phyloP scores from a whole-genome alignment of 2,797 vertebrate genomes.

The Leuciscus waleckii region DNA sequence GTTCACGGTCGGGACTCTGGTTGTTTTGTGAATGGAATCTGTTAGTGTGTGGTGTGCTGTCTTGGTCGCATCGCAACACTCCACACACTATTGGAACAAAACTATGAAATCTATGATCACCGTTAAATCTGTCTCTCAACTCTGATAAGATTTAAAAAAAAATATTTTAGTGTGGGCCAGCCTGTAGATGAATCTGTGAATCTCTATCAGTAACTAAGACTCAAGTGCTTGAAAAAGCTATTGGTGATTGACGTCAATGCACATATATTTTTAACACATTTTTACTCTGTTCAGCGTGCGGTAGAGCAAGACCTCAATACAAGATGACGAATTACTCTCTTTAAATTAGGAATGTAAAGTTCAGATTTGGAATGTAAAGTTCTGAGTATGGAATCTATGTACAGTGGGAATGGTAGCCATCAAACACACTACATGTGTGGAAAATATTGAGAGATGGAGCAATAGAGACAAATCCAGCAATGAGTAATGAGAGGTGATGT shows the following conservation, averaged over 20 bases:
- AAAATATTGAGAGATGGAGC: background rate
- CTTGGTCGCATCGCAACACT: too few species aligned
- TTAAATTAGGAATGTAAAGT: conserved; percentile 40
- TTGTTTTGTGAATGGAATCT: too few species aligned
- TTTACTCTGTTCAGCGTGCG: conserved; percentile 43
- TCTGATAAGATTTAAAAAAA: too few species aligned
- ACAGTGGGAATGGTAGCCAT: conserved; percentile 22
- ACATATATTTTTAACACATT: background rate
- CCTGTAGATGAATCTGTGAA: background rate
- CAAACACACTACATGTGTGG: background rate
- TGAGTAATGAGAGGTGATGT: background rate
- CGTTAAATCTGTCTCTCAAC: too few species aligned
- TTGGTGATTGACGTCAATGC: conserved; percentile 18
- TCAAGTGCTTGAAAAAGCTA: conserved; percentile 5
- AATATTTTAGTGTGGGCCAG: background rate
- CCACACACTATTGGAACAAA: too few species aligned
- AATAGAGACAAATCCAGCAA: background rate
- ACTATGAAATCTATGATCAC: background rate
- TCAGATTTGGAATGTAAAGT: conserved; percentile 41
- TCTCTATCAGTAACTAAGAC: conserved; percentile 8
- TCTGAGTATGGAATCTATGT: background rate
- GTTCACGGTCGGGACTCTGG: too few species aligned
- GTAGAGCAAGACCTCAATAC: conserved; percentile 27
- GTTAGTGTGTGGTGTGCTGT: too few species aligned
- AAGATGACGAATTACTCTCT: conserved; percentile 45